Evolutionary conservation across 2,797 vertebrate genomes (phyloP).

Genomic region (Microctenopoma lineatum): DNA sequence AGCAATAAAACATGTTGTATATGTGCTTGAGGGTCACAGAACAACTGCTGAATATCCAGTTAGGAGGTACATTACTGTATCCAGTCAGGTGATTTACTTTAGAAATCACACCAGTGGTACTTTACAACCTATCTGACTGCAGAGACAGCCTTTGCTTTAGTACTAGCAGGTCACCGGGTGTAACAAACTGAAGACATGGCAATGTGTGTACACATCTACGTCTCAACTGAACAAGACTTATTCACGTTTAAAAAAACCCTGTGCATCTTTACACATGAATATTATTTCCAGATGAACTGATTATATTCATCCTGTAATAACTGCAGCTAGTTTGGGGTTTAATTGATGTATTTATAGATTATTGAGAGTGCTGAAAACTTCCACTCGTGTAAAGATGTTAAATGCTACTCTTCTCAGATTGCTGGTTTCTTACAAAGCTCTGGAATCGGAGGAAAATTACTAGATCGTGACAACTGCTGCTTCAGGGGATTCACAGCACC

Average conservation of each 20-base stretch:
- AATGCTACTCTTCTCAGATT: slow-evolving; percentile 16
- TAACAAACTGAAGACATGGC: background rate
- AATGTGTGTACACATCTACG: background rate
- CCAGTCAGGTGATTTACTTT: background rate
- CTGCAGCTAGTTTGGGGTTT: background rate
- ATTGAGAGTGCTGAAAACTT: slow-evolving; percentile 3
- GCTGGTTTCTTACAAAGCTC: slow-evolving; percentile 12
- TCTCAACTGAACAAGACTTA: no score
- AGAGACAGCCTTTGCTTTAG: background rate
- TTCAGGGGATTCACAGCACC: slow-evolving; percentile 40
- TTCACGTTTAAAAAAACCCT: no score
- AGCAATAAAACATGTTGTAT: slow-evolving; percentile 17
- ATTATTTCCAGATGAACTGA: background rate
- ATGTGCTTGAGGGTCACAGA: slow-evolving; percentile 10
- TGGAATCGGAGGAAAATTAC: slow-evolving; percentile 31
- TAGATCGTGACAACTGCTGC: slow-evolving; percentile 47
- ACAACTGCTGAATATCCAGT: slow-evolving; percentile 36
- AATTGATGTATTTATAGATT: slow-evolving; percentile 2
- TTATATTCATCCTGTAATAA: background rate
- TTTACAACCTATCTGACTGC: slow-evolving; percentile 1
- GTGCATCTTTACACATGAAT: no score
- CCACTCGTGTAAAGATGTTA: slow-evolving; percentile 15
- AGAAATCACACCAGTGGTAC: background rate
- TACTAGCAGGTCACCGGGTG: background rate
- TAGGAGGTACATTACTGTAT: background rate